Conservation (phyloP, 2,113 vertebrate species). For the Seriola aureovittata region DNA sequence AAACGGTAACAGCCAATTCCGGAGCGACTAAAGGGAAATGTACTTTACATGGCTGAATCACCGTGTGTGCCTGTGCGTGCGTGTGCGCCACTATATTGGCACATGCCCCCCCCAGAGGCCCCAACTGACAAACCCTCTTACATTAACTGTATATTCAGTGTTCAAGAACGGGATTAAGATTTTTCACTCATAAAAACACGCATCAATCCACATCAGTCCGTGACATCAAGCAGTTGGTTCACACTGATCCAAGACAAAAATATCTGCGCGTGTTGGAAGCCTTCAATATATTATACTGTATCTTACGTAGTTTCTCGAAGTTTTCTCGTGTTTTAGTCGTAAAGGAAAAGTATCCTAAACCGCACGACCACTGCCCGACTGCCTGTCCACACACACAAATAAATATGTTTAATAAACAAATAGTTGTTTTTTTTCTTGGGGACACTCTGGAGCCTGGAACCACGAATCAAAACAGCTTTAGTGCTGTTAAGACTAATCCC, state of each 20-base stretch:
- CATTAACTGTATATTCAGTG: conserved; percentile 11
- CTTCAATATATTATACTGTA: neutral
- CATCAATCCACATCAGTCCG: neutral
- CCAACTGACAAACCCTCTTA: conserved; percentile 48
- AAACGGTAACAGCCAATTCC: conserved; percentile 48
- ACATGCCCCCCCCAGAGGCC: conserved; percentile 29
- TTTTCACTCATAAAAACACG: neutral
- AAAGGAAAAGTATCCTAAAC: neutral
- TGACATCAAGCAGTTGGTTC: neutral
- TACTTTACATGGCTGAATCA: conserved; percentile 15
- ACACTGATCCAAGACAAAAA: neutral
- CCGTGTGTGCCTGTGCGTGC: conserved; percentile 4
- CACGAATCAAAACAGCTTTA: neutral
- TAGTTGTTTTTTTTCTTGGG: neutral
- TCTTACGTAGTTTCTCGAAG: neutral
- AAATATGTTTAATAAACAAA: neutral
- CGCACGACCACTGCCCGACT: neutral
- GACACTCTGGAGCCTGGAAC: neutral
- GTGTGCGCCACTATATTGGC: conserved; percentile 1
- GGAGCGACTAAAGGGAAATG: conserved; percentile 23
- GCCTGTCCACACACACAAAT: neutral
- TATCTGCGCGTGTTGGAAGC: neutral
- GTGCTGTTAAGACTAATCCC: neutral
- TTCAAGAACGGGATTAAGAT: conserved; percentile 1
- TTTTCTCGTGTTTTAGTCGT: neutral